These are phyloP conservation scores for Polypterus bichir DNA, from an alignment of 2,113 vertebrate species.

Conservation along the genomic window DNA sequence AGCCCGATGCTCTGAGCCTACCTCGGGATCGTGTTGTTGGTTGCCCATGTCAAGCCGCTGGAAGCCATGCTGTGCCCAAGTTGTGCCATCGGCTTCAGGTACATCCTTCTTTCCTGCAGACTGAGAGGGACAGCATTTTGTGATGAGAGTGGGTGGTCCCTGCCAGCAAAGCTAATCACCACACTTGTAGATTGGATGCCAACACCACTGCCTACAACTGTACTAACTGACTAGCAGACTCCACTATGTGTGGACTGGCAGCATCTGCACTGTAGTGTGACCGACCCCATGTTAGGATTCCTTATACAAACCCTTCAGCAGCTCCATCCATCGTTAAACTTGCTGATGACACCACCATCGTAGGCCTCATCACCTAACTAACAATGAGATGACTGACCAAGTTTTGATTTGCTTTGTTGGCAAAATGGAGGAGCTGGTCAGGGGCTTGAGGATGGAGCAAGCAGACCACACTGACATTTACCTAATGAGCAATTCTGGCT, in stretches of 20 bases:
- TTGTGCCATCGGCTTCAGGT: constrained; percentile 27
- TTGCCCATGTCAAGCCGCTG: constrained; percentile 54
- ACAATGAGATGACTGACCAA: background rate
- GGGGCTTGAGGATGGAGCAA: too few species aligned
- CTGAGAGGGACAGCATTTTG: constrained; percentile 23
- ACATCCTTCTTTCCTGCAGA: constrained; percentile 23
- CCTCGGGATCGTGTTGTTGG: constrained; percentile 63
- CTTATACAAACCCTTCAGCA: too few species aligned
- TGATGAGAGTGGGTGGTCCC: too few species aligned
- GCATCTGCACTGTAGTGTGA: background rate
- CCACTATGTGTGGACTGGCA: background rate
- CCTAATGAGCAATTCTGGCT: too few species aligned
- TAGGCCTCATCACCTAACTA: background rate
- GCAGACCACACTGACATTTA: too few species aligned
- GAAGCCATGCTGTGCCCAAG: constrained; percentile 66
- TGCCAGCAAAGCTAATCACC: background rate
- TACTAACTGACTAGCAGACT: background rate
- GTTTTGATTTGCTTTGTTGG: too few species aligned
- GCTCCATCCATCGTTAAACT: too few species aligned
- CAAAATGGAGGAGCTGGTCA: too few species aligned
- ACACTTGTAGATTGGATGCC: background rate
- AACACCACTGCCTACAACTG: too few species aligned
- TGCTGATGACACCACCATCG: background rate
- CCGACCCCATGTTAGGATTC: too few species aligned
- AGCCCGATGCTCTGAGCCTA: constrained; percentile 20